A percentile compares a stretch with the other conserved stretches of the same genome.
Conservation (phyloP, 1,140 invertebrate genomes). For the Sminthurinus signatus region DNA sequence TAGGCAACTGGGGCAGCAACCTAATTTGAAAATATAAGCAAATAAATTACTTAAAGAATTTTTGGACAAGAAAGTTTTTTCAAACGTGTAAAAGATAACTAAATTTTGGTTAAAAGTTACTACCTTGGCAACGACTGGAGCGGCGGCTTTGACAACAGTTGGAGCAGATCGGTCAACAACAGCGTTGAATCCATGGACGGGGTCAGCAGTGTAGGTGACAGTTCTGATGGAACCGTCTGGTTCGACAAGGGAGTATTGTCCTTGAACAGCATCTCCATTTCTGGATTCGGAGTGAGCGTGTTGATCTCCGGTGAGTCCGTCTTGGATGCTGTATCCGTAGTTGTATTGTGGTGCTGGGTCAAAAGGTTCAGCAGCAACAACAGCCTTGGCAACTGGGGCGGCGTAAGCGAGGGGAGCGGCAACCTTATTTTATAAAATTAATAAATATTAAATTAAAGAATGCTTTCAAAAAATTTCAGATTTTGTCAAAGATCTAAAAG, state of each 20-base stretch:
- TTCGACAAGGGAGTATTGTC: slow-evolving; percentile 46
- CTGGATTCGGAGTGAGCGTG: background rate
- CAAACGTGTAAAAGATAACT: background rate
- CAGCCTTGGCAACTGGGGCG: slow-evolving; percentile 29
- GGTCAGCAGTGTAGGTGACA: slow-evolving; percentile 65
- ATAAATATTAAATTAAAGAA: too few species aligned
- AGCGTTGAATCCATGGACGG: slow-evolving; percentile 62
- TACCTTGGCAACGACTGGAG: slow-evolving; percentile 30
- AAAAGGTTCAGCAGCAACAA: slow-evolving; percentile 44
- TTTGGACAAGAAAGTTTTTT: background rate
- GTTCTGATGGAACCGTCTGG: slow-evolving; percentile 59
- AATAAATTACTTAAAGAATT: background rate
- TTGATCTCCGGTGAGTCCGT: slow-evolving; percentile 47
- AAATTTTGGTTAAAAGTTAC: background rate
- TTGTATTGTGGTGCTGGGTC: slow-evolving; percentile 54
- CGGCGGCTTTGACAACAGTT: slow-evolving; percentile 45
- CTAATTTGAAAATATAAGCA: background rate
- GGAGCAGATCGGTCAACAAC: slow-evolving; percentile 53
- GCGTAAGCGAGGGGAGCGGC: background rate
- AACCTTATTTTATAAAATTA: too few species aligned
- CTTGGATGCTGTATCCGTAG: slow-evolving; percentile 53
- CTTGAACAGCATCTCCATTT: slow-evolving; percentile 10
- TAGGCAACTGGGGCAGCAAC: background rate
- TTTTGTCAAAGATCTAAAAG: too few species aligned
- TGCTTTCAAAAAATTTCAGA: too few species aligned